Evolutionary conservation across 2,797 vertebrate species (phyloP).

Genomic region (Ctenochaetus hawaiiensis): DNA sequence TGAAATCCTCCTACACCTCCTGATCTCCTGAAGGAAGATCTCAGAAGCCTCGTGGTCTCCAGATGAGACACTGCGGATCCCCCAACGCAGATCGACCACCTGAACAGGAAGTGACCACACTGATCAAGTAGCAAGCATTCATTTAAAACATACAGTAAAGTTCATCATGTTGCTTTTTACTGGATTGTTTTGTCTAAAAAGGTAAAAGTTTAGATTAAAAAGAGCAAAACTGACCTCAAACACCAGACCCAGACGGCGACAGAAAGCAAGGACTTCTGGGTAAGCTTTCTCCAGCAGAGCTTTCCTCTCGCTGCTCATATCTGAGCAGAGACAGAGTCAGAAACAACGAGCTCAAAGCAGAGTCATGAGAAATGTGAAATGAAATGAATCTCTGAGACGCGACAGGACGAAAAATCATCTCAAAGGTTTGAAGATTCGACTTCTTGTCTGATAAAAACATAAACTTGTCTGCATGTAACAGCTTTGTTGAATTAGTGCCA

Average conservation of each 20-base stretch:
- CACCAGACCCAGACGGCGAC: constrained; percentile 84
- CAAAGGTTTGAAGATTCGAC: neutral
- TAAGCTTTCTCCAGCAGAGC: constrained; percentile 84
- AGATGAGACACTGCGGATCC: constrained; percentile 67
- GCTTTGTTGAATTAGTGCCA: neutral
- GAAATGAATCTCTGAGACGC: too few species aligned
- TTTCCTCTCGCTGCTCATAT: constrained; percentile 86
- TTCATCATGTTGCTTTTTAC: too few species aligned
- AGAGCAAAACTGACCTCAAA: constrained; percentile 84
- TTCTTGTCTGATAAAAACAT: neutral
- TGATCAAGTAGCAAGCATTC: neutral
- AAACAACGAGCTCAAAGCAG: too few species aligned
- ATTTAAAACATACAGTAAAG: neutral
- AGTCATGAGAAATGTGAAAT: too few species aligned
- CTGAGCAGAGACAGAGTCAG: constrained; percentile 63
- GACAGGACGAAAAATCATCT: neutral
- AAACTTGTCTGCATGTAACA: neutral
- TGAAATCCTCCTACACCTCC: constrained; percentile 81
- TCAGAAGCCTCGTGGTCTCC: constrained; percentile 80
- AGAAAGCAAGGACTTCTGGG: constrained; percentile 86
- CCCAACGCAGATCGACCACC: constrained; percentile 83
- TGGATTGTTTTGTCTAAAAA: too few species aligned
- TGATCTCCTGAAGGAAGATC: constrained; percentile 86
- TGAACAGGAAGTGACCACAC: constrained; percentile 38
- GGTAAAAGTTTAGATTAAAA: too few species aligned